Percentiles rank a stretch among this genome's conserved stretches.
These are phyloP conservation scores for Zootermopsis nevadensis DNA, from an alignment of 2,888 invertebrate species.

Conservation along the genomic window DNA sequence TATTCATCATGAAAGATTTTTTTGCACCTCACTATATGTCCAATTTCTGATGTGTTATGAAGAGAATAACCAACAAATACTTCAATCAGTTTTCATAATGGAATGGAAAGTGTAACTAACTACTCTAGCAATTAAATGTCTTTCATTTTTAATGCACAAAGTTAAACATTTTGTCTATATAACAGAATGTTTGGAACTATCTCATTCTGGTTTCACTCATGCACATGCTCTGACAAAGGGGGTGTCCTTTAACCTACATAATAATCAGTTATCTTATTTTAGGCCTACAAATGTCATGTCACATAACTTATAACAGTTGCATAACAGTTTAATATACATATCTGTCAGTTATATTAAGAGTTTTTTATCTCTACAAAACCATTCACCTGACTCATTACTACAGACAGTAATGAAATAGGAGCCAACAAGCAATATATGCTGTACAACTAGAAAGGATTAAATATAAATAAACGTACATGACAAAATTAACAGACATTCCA, in stretches of 20 bases:
- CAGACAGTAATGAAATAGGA: neutral
- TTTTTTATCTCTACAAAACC: neutral
- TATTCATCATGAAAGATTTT: neutral
- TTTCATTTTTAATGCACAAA: neutral
- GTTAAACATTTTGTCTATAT: neutral
- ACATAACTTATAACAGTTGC: neutral
- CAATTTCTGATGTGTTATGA: neutral
- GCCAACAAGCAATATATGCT: slow-evolving; percentile 3
- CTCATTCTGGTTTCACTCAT: neutral
- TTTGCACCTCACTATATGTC: neutral
- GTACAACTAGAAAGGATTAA: slow-evolving; percentile 8
- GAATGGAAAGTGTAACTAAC: neutral
- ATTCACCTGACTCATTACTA: neutral
- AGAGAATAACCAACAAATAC: neutral
- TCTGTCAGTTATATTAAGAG: neutral
- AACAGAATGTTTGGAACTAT: neutral
- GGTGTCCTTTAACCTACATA: neutral
- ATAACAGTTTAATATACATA: neutral
- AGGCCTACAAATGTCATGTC: slow-evolving; percentile 15
- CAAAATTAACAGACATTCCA: slow-evolving; percentile 39
- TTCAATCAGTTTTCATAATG: neutral
- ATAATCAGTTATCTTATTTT: slow-evolving; percentile 9
- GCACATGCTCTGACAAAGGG: neutral
- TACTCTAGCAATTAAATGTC: neutral
- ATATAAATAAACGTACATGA: slow-evolving; percentile 46